A percentile compares a stretch with the other conserved stretches of the same genome.
Evolutionary conservation across 1,140 invertebrate genomes (phyloP).

Genomic region (Dendrolimus kikuchii): DNA sequence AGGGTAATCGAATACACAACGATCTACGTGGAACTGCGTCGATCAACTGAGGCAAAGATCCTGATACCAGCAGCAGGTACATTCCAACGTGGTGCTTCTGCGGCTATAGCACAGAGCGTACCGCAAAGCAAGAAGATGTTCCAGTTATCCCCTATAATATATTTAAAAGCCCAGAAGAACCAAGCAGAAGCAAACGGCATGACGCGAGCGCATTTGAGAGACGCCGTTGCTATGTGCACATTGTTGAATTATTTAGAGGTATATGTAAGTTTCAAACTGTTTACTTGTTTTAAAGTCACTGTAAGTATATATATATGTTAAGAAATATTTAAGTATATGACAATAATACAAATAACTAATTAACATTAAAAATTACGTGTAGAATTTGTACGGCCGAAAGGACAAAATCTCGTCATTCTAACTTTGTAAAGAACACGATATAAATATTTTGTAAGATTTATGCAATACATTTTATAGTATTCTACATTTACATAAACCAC

Average conservation of each 20-base stretch:
- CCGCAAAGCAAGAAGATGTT: conserved; percentile 73
- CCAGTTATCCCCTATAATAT: conserved; percentile 82
- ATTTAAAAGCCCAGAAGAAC: conserved; percentile 91
- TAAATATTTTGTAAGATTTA: too few relatives aligned
- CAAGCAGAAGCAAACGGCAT: conserved; percentile 89
- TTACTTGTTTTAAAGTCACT: too few relatives aligned
- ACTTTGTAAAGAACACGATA: too few relatives aligned
- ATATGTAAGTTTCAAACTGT: not conserved
- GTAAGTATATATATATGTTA: too few relatives aligned
- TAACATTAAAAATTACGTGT: too few relatives aligned
- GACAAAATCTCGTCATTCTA: too few relatives aligned
- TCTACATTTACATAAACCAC: too few relatives aligned
- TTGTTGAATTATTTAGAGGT: conserved; percentile 89
- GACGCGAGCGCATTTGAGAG: conserved; percentile 86
- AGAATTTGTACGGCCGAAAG: too few relatives aligned
- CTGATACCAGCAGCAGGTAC: conserved; percentile 81
- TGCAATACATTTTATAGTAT: too few relatives aligned
- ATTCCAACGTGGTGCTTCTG: conserved; percentile 82
- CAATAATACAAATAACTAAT: too few relatives aligned
- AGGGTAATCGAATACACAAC: conserved; percentile 81
- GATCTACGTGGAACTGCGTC: conserved; percentile 80
- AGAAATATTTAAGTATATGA: too few relatives aligned
- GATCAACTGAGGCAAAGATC: conserved; percentile 77
- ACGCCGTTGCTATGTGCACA: conserved; percentile 93
- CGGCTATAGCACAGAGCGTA: conserved; percentile 81